phyloP scores from a whole-genome alignment of 2,797 vertebrate species.

The Alcedo quadribrachys region DNA sequence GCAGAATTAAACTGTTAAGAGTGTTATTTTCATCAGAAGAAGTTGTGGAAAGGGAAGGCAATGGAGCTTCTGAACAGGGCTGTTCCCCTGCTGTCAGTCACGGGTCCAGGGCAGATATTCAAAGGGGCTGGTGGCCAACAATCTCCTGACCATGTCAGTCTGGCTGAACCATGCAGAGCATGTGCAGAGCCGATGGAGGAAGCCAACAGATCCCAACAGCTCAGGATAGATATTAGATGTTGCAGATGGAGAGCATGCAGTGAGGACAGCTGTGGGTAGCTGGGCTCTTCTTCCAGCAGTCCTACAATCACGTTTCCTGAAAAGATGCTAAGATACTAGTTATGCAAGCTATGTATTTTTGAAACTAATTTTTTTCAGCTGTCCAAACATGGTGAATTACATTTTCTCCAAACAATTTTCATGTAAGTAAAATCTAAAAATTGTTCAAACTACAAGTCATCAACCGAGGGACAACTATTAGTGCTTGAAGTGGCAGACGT shows the following conservation, averaged over 20 bases:
- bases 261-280: not conserved
- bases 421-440: conserved; percentile 37
- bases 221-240: not conserved
- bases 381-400: not conserved
- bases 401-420: conserved; percentile 16
- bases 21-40: not conserved
- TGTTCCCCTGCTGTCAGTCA: not conserved
- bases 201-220: not conserved
- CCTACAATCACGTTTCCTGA: conserved; percentile 35
- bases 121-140: not conserved
- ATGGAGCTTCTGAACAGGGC: not conserved
- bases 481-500: not conserved
- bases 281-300: conserved; percentile 20
- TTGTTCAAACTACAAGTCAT: conserved; percentile 14
- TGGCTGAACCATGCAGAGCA: accelerated
- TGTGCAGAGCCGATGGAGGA: accelerated
- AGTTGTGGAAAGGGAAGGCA: not conserved
- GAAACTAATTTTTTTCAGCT: not conserved
- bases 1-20: conserved; percentile 6
- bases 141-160: not conserved
- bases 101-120: not conserved
- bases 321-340: not conserved
- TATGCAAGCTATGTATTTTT: conserved; percentile 2
- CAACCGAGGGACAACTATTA: conserved; percentile 11
- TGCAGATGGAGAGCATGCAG: conserved; percentile 10